phyloP scores from a whole-genome alignment of 1,140 invertebrate species.

The Drosophila lacertosa region DNA sequence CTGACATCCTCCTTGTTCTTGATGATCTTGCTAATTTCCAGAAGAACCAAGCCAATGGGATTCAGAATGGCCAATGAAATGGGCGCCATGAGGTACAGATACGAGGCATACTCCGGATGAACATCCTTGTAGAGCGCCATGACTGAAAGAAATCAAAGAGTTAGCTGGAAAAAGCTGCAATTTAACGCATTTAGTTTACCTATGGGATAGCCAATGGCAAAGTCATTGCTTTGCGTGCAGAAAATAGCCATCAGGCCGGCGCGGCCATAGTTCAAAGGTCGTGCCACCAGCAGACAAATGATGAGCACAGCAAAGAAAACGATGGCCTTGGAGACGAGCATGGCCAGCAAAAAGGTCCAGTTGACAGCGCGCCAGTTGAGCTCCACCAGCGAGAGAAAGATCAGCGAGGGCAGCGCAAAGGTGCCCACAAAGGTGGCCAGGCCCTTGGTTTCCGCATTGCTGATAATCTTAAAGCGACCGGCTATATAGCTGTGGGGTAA shows the following conservation, averaged over 20 bases:
- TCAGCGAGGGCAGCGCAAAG: slow-evolving; percentile 95
- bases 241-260: slow-evolving; percentile 97
- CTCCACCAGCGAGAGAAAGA: slow-evolving; percentile 95
- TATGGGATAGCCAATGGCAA: slow-evolving; percentile 98
- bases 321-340: slow-evolving; percentile 93
- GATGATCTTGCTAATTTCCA: slow-evolving; percentile 92
- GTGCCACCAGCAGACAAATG: slow-evolving; percentile 91
- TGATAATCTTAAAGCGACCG: slow-evolving; percentile 93
- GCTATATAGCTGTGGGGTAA: slow-evolving; percentile 92
- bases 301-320: slow-evolving; percentile 93
- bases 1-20: slow-evolving; percentile 75
- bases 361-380: slow-evolving; percentile 93
- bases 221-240: slow-evolving; percentile 98
- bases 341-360: slow-evolving; percentile 94
- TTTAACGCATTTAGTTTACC: slow-evolving; percentile 86
- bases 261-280: slow-evolving; percentile 91
- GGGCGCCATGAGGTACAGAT: slow-evolving; percentile 97
- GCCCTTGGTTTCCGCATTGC: slow-evolving; percentile 94
- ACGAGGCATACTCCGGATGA: slow-evolving; percentile 95
- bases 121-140: slow-evolving; percentile 89
- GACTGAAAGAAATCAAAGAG: slow-evolving; percentile 85
- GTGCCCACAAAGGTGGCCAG: slow-evolving; percentile 96
- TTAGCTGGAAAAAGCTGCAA: neutral
- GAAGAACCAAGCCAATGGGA: slow-evolving; percentile 94
- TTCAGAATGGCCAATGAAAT: slow-evolving; percentile 97